Evolutionary conservation across 2,888 invertebrate species (phyloP), one percentile per base, ranked within the genome.

Genomic region (Eristalis tenax): DNA sequence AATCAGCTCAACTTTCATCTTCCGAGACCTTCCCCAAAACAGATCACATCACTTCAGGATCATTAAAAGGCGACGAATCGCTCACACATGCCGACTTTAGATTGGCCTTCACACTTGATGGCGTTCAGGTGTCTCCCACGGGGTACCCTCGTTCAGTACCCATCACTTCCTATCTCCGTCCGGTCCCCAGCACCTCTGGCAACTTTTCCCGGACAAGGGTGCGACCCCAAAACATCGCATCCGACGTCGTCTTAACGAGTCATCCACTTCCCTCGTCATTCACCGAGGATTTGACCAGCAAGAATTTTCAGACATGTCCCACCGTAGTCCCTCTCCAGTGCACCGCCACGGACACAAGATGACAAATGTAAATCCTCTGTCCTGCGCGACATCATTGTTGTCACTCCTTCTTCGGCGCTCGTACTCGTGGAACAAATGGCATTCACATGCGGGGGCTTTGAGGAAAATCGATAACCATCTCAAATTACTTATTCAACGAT

Each of bases 381-480:
- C 59, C 43, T 59, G 28, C 63, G 69, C 77, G 63, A 63, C 50
- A 2, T 70, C 56, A 43, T 35, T 32, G n/a, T 50, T 63, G 50
- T 77, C 23, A 56, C 63, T 18, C 50, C 63, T 63, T 56, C 43
- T 43, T 68, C 50, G 40, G 11, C 32, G n/a, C n/a, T n/a, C n/a
- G 32, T 61, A 40, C 69, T 69, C 56, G 69, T 35, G 61, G 43
- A 23, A 69, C 26, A 56, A 69, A 56, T 63, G 50, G 56, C 23
- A 50, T 26, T 70, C 69, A 35, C 63, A 50, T 69, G 26, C 38
- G 59, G 32, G 50, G 59, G 50, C 50, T n/a, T 69, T 43, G 4
- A 64, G 32, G 6, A 76, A 76, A 76, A 68, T 68, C 59, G 68
- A 76, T 68, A 68, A 35, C 10, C 35, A 63, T 32, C 59, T 68